Evolutionary conservation across 2,888 invertebrate species (phyloP), one percentile per base, ranked within the genome.

Genomic region (Meta bourneti): DNA sequence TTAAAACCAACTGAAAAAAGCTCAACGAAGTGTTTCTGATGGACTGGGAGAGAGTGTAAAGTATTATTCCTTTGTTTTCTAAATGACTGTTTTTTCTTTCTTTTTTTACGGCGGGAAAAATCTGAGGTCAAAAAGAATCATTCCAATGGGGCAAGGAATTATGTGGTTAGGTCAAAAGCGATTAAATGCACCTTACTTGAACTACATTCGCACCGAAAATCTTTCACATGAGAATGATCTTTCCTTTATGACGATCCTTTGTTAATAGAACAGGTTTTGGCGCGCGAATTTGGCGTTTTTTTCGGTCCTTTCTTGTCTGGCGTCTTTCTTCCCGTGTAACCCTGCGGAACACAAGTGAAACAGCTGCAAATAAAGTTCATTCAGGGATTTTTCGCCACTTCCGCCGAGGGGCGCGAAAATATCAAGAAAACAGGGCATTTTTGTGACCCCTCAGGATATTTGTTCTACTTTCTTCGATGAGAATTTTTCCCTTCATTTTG

Each of bases 301-400:
- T 89, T 84, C 49, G n/a, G n/a, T 77, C 48, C n/a, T 77, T 51
- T 77, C 48, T 51, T 80, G 79, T 80, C 54, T 80, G 20, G 49
- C 20, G 49, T 20, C 69, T 81, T 19, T 70, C 74, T 84, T 84
- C 84, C 79, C 72, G 72, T 72, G 85, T 74, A 87, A 87, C 86
- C 91, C 91, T 79, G 69, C 54, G 87, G 78, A 88, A 91, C 91
- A 91, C 91, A 91, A 91, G 91, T 91, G 91, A 91, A 91, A 88
- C 91, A 91, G 91, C 91, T 91, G 91, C 91, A 91, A 91, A 91
- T 91, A 87, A 91, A 91, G 91, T 91, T 91, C 91, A 91, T 91
- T 91, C 87, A 91, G 83, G 71, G 91, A 87, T 83, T 91, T 88
- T 83, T 91, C 87, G 72, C 87, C 91, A 91, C 87, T 87, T 91